These are phyloP conservation scores for Acipenser transmontanus DNA, from an alignment of 2,797 vertebrate genomes.

Conservation along the genomic window DNA sequence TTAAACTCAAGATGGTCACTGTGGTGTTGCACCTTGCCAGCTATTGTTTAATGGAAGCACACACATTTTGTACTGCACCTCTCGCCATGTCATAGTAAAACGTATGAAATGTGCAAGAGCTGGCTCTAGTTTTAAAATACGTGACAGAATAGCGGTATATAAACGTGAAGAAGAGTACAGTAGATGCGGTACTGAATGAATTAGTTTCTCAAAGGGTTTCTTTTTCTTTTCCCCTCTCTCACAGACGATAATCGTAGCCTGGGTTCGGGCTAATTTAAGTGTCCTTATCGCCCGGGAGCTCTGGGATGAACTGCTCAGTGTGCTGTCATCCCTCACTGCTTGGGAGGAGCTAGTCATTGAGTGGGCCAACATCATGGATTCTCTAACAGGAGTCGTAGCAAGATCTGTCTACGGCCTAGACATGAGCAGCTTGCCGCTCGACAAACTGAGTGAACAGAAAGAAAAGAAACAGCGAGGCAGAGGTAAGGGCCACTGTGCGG, in stretches of 20 bases:
- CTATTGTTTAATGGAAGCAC: not conserved
- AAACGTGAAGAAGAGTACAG: too few relatives aligned
- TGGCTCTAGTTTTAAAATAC: not conserved
- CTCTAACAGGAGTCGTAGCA: slow-evolving; percentile 85
- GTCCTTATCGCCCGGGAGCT: slow-evolving; percentile 93
- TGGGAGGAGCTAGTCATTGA: slow-evolving; percentile 93
- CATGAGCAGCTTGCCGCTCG: slow-evolving; percentile 87
- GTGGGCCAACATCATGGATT: slow-evolving; percentile 98
- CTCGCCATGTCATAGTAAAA: too few relatives aligned
- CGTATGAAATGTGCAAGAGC: too few relatives aligned
- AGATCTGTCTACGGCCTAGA: slow-evolving; percentile 88
- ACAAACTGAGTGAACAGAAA: slow-evolving; percentile 96
- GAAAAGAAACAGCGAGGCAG: slow-evolving; percentile 93
- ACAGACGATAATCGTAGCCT: slow-evolving; percentile 95
- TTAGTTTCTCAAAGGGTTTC: too few relatives aligned
- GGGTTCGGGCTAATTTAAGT: slow-evolving; percentile 90
- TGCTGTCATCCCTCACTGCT: slow-evolving; percentile 86
- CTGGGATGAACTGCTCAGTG: slow-evolving; percentile 90
- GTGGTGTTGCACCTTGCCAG: not conserved
- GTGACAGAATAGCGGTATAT: too few relatives aligned
- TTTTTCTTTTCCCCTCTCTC: slow-evolving; percentile 17
- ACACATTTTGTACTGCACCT: not conserved
- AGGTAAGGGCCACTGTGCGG: slow-evolving; percentile 55
- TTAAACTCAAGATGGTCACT: too few relatives aligned
- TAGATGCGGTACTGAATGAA: too few relatives aligned